Evolutionary conservation across 2,797 vertebrate species (phyloP).

Genomic region (Peromyscus aztecus): DNA sequence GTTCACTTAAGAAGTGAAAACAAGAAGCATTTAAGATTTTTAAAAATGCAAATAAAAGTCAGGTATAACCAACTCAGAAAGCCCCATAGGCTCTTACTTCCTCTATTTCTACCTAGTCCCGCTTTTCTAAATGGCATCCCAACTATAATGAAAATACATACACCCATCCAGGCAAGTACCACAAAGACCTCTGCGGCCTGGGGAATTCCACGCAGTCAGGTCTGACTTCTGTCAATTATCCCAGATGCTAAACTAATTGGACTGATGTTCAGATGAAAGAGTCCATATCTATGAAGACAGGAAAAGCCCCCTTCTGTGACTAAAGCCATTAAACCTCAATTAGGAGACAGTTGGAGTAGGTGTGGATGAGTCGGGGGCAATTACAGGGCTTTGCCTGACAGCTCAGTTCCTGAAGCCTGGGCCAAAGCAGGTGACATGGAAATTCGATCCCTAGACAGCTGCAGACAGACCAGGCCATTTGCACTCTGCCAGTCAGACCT

Average conservation of each 20-base stretch:
- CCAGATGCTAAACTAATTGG: constrained; percentile 78
- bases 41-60: neutral
- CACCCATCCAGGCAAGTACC: neutral
- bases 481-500: constrained; percentile 78
- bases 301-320: constrained; percentile 74
- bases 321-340: constrained; percentile 85
- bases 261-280: constrained; percentile 74
- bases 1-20: neutral
- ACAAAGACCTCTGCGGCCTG: constrained; percentile 6
- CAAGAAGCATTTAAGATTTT: neutral
- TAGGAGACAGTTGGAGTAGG: constrained; percentile 86
- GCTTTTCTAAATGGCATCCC: neutral
- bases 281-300: constrained; percentile 72
- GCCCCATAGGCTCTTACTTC: neutral
- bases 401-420: constrained; percentile 87
- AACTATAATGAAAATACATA: neutral
- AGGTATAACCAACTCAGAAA: neutral
- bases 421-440: constrained; percentile 89
- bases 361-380: constrained; percentile 87
- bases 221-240: constrained; percentile 70
- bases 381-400: constrained; percentile 87
- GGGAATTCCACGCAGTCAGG: constrained; percentile 19
- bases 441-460: constrained; percentile 89
- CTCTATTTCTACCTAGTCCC: neutral
- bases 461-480: constrained; percentile 78